phyloP scores from a whole-genome alignment of 35 echinoderm and acorn worm species.

The Eucidaris tribuloides region DNA sequence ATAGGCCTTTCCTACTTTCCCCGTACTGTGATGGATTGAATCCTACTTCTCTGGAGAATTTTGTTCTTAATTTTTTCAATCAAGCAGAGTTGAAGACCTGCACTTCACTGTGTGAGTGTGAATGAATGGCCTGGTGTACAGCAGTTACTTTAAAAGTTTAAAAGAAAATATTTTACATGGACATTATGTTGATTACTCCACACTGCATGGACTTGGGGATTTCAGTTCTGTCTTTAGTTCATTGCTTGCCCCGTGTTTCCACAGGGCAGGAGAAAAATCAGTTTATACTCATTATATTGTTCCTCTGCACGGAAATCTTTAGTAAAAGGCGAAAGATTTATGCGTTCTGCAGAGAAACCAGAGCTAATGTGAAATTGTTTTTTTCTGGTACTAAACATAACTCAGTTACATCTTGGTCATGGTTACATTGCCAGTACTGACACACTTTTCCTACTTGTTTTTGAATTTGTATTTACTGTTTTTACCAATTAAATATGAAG shows the following conservation, averaged over 20 bases:
- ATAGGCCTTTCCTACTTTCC: too few relatives aligned
- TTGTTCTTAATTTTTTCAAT: too few relatives aligned
- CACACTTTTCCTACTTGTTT: neutral
- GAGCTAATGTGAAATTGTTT: neutral
- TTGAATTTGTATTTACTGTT: neutral
- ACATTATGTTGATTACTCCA: too few relatives aligned
- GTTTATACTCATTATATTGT: slow-evolving; percentile 72
- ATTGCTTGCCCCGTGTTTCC: slow-evolving; percentile 33
- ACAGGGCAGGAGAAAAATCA: slow-evolving; percentile 51
- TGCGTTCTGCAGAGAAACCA: slow-evolving; percentile 80
- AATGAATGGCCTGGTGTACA: too few relatives aligned
- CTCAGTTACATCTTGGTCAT: neutral
- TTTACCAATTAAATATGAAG: neutral
- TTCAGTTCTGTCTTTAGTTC: slow-evolving; percentile 26
- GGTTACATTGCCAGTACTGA: neutral
- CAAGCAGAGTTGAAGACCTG: too few relatives aligned
- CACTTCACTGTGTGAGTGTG: too few relatives aligned
- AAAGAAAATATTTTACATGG: too few relatives aligned
- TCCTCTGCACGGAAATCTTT: slow-evolving; percentile 83
- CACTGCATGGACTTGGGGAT: too few relatives aligned
- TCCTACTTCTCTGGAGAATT: too few relatives aligned
- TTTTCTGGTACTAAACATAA: neutral
- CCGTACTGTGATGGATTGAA: too few relatives aligned
- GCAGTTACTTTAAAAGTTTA: too few relatives aligned
- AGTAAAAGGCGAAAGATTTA: slow-evolving; percentile 92